Evolutionary conservation across 2,888 invertebrate genomes (phyloP), one percentile per base, ranked within the genome.

Genomic region (Chrysolina americana): DNA sequence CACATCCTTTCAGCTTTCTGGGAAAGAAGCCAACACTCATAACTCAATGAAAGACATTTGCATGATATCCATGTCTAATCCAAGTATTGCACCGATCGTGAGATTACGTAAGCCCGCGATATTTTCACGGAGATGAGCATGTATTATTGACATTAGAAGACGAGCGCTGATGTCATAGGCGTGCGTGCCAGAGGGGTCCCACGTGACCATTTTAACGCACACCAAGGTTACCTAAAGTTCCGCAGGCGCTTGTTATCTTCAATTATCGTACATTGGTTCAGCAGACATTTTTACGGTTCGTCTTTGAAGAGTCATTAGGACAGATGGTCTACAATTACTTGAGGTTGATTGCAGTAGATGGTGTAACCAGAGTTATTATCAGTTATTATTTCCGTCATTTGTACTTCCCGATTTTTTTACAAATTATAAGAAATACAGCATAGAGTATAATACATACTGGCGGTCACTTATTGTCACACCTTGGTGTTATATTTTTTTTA

Each of bases 121-220:
- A 69, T 68, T 73, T 73, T 47, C 68, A 68, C 53, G 56, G 50
- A 71, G 71, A 70, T 64, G 47, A 65, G 68, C 63, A 63, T 75
- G 69, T 69, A 75, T 69, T 75, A 69, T 75, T 69, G 71, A 72
- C 75, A 75, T 75, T 74, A 74, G 70, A 21, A 69, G 69, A 74
- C 66, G 70, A 66, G 13, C 41, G 71, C 69, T 71, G 75, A 75
- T 75, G 72, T 75, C 75, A 75, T 53, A 44, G 69, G 75, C 75
- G 75, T 75, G 75, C 75, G 69, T 75, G 75, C 72, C 72, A 69
- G 69, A 65, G 71, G 75, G 74, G 50, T 65, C 23, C 63, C 74
- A 66, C 70, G 74, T 70, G 70, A 68, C 63, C 36, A 21, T 48
- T 65, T 71, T 71, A 65, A 71, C 56, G 71, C 65, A 65, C 53